A percentile compares a stretch with the other conserved stretches of the same genome.
Conservation (phyloP, 2,113 vertebrate genomes). For the Cynocephalus volans region DNA sequence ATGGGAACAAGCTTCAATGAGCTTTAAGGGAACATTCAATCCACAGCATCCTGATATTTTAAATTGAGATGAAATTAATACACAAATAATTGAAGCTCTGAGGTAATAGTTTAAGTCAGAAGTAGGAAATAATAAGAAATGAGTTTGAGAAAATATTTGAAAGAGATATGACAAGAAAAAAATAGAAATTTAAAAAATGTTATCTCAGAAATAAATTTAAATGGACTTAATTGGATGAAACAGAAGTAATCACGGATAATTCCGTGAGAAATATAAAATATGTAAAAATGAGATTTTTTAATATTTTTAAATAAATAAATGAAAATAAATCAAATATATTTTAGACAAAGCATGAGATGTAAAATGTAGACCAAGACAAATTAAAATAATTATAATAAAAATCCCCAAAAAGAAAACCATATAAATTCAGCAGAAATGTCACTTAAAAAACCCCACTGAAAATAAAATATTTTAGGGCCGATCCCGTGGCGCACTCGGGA, state of each 20-base stretch:
- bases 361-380: not conserved
- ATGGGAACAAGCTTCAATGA: too few relatives aligned
- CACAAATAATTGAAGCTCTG: not conserved
- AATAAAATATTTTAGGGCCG: not conserved
- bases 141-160: not conserved
- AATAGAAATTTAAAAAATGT: not conserved
- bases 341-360: not conserved
- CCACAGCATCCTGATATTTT: not conserved
- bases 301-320: conserved; percentile 4
- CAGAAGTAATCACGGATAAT: not conserved
- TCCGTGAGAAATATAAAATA: not conserved
- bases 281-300: not conserved
- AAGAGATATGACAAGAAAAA: not conserved
- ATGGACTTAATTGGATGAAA: not conserved
- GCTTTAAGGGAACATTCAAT: too few relatives aligned
- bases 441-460: not conserved
- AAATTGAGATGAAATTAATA: not conserved
- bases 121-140: not conserved
- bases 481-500: too few relatives aligned
- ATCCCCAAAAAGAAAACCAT: not conserved
- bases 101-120: not conserved
- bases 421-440: not conserved
- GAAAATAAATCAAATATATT: not conserved
- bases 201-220: not conserved
- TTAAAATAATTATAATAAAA: not conserved